These are phyloP conservation scores for Drosophila diplacantha DNA, from an alignment of 2,888 invertebrate genomes.

Conservation along the genomic window DNA sequence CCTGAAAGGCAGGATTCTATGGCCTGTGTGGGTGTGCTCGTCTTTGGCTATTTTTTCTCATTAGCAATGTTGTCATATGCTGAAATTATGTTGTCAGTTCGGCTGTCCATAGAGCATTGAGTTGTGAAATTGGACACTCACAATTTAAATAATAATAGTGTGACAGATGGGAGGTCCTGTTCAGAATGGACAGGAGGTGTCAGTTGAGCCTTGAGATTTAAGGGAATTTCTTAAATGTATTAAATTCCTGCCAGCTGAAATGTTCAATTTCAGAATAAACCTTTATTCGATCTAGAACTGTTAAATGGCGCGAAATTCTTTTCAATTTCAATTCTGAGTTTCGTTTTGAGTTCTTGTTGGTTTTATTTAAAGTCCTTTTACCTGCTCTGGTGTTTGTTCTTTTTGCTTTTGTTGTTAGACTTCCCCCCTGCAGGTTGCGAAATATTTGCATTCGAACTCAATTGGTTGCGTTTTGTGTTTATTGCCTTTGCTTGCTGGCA, in stretches of 20 bases:
- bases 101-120: slow-evolving; percentile 47
- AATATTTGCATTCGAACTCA: slow-evolving; percentile 71
- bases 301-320: slow-evolving; percentile 45
- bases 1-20: slow-evolving; percentile 18
- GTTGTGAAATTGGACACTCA: slow-evolving; percentile 39
- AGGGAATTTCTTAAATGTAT: not conserved
- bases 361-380: slow-evolving; percentile 29
- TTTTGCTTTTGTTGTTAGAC: slow-evolving; percentile 2
- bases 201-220: not conserved
- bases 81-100: slow-evolving; percentile 69
- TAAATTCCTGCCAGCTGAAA: not conserved
- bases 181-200: not conserved
- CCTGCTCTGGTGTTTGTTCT: not conserved
- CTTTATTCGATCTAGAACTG: slow-evolving; percentile 17
- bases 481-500: slow-evolving; percentile 57
- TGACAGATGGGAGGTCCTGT: not conserved
- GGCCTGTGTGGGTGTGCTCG: slow-evolving; percentile 3
- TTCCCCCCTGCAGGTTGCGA: slow-evolving; percentile 36
- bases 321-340: slow-evolving; percentile 30
- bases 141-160: slow-evolving; percentile 44
- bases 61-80: slow-evolving; percentile 64
- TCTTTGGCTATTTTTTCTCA: slow-evolving; percentile 49
- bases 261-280: not conserved
- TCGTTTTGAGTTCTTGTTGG: slow-evolving; percentile 10
- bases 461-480: slow-evolving; percentile 71